phyloP scores from a whole-genome alignment of 2,888 invertebrate genomes.

The Eupithecia insigniata region DNA sequence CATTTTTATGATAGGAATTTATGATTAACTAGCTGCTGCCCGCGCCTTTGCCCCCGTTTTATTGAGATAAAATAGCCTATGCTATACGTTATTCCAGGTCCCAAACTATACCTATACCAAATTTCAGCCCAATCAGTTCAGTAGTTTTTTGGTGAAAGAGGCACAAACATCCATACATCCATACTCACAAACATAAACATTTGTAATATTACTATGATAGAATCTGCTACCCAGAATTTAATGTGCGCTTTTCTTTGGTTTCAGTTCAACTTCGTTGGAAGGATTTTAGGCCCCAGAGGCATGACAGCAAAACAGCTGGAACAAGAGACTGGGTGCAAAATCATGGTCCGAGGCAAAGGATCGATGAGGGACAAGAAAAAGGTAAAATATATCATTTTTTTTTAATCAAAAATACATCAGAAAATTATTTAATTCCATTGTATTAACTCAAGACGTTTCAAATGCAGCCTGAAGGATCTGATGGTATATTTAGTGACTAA shows the following conservation, averaged over 20 bases:
- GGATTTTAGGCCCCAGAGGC: constrained; percentile 99
- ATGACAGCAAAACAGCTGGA: constrained; percentile 99
- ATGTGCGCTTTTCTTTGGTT: constrained; percentile 73
- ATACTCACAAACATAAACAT: too few relatives aligned
- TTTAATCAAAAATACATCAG: neutral
- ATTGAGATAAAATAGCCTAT: too few relatives aligned
- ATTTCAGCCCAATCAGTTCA: too few relatives aligned
- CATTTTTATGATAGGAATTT: neutral
- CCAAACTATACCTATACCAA: too few relatives aligned
- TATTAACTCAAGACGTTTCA: constrained; percentile 30
- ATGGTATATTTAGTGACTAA: constrained; percentile 36
- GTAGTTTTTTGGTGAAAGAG: too few relatives aligned
- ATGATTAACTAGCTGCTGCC: too few relatives aligned
- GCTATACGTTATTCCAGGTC: too few relatives aligned
- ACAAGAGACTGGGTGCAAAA: constrained; percentile 99
- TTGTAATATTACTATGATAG: too few relatives aligned
- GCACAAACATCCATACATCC: too few relatives aligned
- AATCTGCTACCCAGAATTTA: neutral
- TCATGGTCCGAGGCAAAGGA: constrained; percentile 99
- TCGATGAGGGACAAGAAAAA: constrained; percentile 99
- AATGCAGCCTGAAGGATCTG: constrained; percentile 38
- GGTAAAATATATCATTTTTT: constrained; percentile 83
- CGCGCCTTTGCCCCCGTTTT: too few relatives aligned
- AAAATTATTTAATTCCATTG: neutral
- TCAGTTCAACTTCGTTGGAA: constrained; percentile 99